These are phyloP conservation scores for human (Homo sapiens) DNA, from an alignment of 2,113 vertebrate genomes.

Conservation along the genomic window GRCh38 chr1:80793001-80793500, in stretches of 20 bases:
- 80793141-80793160: not conserved
- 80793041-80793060: not conserved
- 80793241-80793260: fast-evolving
- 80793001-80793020: not conserved
- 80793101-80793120: not conserved
- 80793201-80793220: fast-evolving
- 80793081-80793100: not conserved
- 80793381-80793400: not conserved
- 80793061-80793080: not conserved
- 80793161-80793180: not conserved
- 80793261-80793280: not conserved
- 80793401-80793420: not conserved
- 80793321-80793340: not conserved
- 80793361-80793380: not conserved
- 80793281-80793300: not conserved
- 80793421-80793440: not conserved
- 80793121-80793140: not conserved
- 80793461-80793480: not conserved
- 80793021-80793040: not conserved
- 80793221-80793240: not conserved
- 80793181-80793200: not conserved
- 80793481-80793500: not conserved
- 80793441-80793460: not conserved
- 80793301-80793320: not conserved
- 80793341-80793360: not conserved